These are phyloP conservation scores for Lycaon pictus DNA, from an alignment of 2,113 vertebrate species.

Conservation along the genomic window DNA sequence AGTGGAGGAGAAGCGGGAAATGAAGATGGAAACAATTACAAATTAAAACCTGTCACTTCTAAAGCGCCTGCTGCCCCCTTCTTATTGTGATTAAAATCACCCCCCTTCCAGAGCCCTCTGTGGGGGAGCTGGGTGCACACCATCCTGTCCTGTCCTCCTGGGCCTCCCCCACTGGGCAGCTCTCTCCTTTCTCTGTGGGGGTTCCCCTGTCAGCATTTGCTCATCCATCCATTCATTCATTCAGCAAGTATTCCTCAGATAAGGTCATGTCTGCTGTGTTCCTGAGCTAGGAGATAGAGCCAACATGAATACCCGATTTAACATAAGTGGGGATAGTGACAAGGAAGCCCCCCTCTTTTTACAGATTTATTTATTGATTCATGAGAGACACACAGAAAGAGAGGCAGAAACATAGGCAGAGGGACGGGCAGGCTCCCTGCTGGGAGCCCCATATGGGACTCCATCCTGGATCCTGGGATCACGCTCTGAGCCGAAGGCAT, in stretches of 20 bases:
- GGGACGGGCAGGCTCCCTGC: too few species aligned
- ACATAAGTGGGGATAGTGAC: background rate
- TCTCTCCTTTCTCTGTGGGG: background rate
- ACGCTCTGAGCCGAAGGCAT: too few species aligned
- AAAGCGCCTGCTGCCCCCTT: background rate
- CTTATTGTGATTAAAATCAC: slow-evolving; percentile 58
- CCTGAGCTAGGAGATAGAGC: background rate
- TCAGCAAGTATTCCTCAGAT: background rate
- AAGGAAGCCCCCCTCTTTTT: too few species aligned
- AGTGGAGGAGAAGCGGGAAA: slow-evolving; percentile 58
- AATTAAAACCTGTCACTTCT: slow-evolving; percentile 65
- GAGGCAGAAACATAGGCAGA: too few species aligned
- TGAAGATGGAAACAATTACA: slow-evolving; percentile 66
- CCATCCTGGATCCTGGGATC: too few species aligned
- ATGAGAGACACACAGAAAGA: too few species aligned
- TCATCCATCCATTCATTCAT: background rate
- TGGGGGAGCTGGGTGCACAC: background rate
- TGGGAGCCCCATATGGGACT: too few species aligned
- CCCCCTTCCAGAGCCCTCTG: slow-evolving; percentile 23
- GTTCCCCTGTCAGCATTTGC: fast-evolving
- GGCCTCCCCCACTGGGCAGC: too few species aligned
- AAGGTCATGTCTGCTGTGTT: fast-evolving
- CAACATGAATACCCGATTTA: background rate
- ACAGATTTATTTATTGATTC: too few species aligned
- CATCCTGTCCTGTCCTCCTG: slow-evolving; percentile 35